Percentiles rank a stretch among this genome's conserved stretches.
phyloP scores from a whole-genome alignment of 2,113 vertebrate species.

The Xiphophorus couchianus region DNA sequence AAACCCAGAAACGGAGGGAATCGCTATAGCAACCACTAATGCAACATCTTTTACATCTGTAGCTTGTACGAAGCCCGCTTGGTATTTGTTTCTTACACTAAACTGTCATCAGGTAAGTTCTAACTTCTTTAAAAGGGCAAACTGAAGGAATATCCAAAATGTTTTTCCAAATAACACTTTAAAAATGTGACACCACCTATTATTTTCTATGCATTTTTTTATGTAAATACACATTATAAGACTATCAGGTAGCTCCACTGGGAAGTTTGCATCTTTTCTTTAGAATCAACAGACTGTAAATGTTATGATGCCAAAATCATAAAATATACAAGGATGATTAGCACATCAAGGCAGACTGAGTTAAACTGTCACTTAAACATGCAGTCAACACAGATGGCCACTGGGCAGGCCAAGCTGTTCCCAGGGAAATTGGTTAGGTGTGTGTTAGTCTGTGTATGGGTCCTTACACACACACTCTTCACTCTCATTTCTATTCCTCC shows the following conservation, averaged over 20 bases:
- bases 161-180: too few relatives aligned
- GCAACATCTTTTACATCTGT: too few relatives aligned
- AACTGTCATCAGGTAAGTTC: too few relatives aligned
- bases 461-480: too few relatives aligned
- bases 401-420: slow-evolving; percentile 46
- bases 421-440: slow-evolving; percentile 9
- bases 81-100: too few relatives aligned
- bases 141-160: too few relatives aligned
- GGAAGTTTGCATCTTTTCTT: neutral
- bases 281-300: slow-evolving; percentile 2
- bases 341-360: slow-evolving; percentile 39
- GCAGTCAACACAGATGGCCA: slow-evolving; percentile 60
- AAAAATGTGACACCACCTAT: too few relatives aligned
- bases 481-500: neutral
- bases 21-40: too few relatives aligned
- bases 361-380: slow-evolving; percentile 50
- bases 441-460: slow-evolving; percentile 9
- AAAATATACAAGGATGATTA: slow-evolving; percentile 28
- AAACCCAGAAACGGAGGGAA: too few relatives aligned
- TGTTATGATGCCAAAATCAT: slow-evolving; percentile 7
- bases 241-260: neutral
- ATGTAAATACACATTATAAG: neutral
- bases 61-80: too few relatives aligned
- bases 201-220: too few relatives aligned
- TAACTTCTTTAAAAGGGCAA: too few relatives aligned